Evolutionary conservation across 2,888 invertebrate species (phyloP), one percentile per base, ranked within the genome.

Genomic region (Nymphalis c-album): DNA sequence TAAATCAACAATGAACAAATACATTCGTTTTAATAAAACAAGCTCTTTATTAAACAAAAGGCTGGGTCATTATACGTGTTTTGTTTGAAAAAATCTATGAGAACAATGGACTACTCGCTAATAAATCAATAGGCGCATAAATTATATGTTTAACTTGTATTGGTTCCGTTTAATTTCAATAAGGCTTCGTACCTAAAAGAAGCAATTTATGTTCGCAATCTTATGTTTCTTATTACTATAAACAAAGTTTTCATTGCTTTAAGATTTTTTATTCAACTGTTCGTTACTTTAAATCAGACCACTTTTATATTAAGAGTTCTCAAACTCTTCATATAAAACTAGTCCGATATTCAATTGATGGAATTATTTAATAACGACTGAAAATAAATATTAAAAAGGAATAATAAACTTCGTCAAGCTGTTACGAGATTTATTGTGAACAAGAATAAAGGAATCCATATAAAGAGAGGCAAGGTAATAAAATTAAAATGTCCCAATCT

Each of bases 1-100:
- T 75, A 68, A 72, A 67, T 74, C 66, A 80, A 82, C 78, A 80
- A 80, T 78, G 77, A 77, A 73, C 74, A 75, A 77, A 81, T 80
- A 78, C 81, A 81, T 81, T 76, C 75, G 77, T 82, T 82, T 80
- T 72, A 80, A 80, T 83, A 79, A 76, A 78, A 78, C 75, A 78
- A 74, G 59, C 72, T 77, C 77, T 76, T 74, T 74, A 78, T 78
- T 72, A 72, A 74, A 81, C 79, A 81, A 82, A 81, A 69, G 75
- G 59, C 55, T 48, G 58, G 47, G 58, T 71, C 64, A 71, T 74
- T 72, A 71, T 69, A 69, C 68, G 66, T 71, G 73, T 64, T 73
- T 55, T 71, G 70, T 72, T 73, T 68, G 64, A 69, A 71, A 70
- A 72, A 70, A 74, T 57, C 69, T 48, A 66, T 55, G 47, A 64